These are phyloP conservation scores for Baryphthengus martii DNA, from an alignment of 2,113 vertebrate genomes.

Conservation along the genomic window DNA sequence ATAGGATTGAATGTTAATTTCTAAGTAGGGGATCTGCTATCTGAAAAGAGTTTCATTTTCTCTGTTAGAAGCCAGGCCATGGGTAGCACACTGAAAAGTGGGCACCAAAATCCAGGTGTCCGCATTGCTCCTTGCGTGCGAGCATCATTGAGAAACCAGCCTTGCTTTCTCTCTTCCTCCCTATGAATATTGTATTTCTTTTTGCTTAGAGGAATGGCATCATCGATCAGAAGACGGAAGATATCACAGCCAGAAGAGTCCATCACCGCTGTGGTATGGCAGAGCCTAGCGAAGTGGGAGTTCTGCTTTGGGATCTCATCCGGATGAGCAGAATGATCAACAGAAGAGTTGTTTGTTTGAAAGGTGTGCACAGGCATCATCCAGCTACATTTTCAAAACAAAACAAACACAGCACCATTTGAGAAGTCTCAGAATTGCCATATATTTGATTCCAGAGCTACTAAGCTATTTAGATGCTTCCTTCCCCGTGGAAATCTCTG, in stretches of 20 bases:
- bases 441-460: not conserved
- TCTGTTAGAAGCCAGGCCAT: not conserved
- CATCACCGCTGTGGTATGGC: not conserved
- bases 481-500: not conserved
- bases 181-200: not conserved
- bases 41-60: not conserved
- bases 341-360: not conserved
- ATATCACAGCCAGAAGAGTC: not conserved
- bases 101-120: not conserved
- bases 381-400: not conserved
- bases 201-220: not conserved
- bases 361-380: not conserved
- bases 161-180: not conserved
- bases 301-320: not conserved
- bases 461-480: not conserved
- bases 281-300: not conserved
- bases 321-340: fast-evolving
- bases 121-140: not conserved
- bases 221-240: fast-evolving
- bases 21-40: not conserved
- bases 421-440: not conserved
- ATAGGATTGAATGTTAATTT: not conserved
- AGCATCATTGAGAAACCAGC: not conserved
- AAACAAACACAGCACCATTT: not conserved
- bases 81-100: not conserved